Evolutionary conservation across 2,113 vertebrate species (phyloP).

Genomic region (Leptosomus discolor): DNA sequence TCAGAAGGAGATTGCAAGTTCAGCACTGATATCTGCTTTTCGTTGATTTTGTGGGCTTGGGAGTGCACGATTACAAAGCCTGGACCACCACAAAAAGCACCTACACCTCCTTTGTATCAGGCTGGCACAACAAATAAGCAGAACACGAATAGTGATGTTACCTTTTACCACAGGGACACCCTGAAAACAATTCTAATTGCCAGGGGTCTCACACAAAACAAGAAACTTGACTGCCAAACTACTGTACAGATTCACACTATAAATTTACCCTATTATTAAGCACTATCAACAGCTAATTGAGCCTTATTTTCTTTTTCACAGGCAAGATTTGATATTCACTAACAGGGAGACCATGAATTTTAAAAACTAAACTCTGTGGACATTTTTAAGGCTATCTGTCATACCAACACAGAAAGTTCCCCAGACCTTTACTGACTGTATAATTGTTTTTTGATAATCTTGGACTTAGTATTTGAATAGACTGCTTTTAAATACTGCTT

Average conservation of each 20-base stretch:
- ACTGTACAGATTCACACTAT: too few species aligned
- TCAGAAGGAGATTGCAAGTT: background rate
- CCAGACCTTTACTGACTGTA: background rate
- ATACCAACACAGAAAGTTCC: background rate
- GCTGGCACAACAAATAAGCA: background rate
- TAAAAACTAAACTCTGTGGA: background rate
- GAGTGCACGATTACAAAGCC: background rate
- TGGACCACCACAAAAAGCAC: background rate
- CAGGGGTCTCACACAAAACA: background rate
- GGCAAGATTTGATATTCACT: background rate
- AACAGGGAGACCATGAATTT: background rate
- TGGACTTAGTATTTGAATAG: background rate
- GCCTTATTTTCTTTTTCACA: background rate
- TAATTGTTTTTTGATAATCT: background rate
- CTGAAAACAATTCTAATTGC: background rate
- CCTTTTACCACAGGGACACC: background rate
- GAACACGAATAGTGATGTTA: fast-evolving
- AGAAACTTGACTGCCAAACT: background rate
- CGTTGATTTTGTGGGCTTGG: background rate
- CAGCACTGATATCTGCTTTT: background rate
- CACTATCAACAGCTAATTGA: background rate
- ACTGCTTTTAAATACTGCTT: background rate
- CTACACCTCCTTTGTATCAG: background rate
- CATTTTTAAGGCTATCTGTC: background rate
- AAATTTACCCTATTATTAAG: background rate